Base-by-base conservation (phyloP, 2,888 invertebrate genomes). In the Folsomia candida region DNA sequence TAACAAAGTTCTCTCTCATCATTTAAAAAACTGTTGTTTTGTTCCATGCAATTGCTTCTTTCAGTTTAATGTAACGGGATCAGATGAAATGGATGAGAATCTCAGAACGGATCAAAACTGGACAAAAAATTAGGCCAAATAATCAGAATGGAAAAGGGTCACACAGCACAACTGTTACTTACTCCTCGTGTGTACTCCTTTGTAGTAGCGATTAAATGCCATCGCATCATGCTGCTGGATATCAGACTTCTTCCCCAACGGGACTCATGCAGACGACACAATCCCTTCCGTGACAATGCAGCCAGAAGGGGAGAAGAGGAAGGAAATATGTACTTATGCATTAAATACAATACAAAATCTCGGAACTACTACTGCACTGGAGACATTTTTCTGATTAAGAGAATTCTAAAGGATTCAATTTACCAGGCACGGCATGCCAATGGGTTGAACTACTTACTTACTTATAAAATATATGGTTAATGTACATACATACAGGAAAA, bases 1-100 rank as follows among this genome's bases (percentile, higher is more conserved):
- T n/a, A n/a, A n/a, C n/a, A n/a, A n/a, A n/a, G n/a, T n/a, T n/a
- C n/a, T n/a, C n/a, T n/a, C n/a, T n/a, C n/a, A n/a, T 37, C 54
- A 54, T 37, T 37, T 37, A 37, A 9, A 37, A 37, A 37, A 54
- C 22, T 54, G 54, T n/a, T n/a, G n/a, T 54, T 54, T 54, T 54
- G 54, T 54, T 54, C 4, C 54, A 54, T 54, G 54, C 54, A 54
- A 54, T 54, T 54, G 54, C 54, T 20, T 22, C 37, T 37, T 37
- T 37, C 18, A 47, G 47, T 22, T 20, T 28, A 51, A 68, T 61
- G 60, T 68, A 68, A 68, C 68, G 68, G 68, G 68, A 68, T 68
- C 68, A 61, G 58, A 67, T 67, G 51, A 9, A 26, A 37, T 37
- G 14, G 37, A 37, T 37, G 37, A 37, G 37, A 37, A 37, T 37